These are phyloP conservation scores for Cosmia pyralina DNA, from an alignment of 2,888 invertebrate genomes.

Conservation along the genomic window DNA sequence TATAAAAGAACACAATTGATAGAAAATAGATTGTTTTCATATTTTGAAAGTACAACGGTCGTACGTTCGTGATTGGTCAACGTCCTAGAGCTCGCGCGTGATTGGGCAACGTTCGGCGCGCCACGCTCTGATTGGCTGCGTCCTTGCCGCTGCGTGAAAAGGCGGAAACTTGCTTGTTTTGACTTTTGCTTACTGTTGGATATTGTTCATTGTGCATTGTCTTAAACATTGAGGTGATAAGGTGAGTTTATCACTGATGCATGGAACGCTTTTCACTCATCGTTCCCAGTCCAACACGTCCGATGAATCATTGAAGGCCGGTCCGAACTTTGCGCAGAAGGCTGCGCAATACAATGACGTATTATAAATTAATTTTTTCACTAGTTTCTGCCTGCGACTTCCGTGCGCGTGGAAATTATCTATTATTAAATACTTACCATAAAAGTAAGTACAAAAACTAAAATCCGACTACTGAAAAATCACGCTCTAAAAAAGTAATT, in stretches of 20 bases:
- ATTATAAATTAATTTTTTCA: too few species aligned
- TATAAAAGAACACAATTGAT: too few species aligned
- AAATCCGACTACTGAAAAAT: too few species aligned
- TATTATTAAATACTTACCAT: too few species aligned
- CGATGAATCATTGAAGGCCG: too few species aligned
- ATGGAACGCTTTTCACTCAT: background rate
- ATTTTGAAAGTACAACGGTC: constrained; percentile 57
- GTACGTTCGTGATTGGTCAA: constrained; percentile 47
- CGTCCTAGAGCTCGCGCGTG: constrained; percentile 47
- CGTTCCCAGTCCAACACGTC: background rate
- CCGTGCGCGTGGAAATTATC: too few species aligned
- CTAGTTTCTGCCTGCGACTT: too few species aligned
- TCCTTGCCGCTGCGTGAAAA: constrained; percentile 65
- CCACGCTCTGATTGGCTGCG: constrained; percentile 79
- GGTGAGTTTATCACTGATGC: constrained; percentile 5
- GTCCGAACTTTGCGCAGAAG: too few species aligned
- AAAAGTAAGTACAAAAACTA: too few species aligned
- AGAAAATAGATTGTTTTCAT: too few species aligned
- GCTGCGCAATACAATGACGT: too few species aligned
- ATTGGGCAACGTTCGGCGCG: constrained; percentile 72
- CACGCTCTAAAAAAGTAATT: too few species aligned
- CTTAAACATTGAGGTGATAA: constrained; percentile 36
- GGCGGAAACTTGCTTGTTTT: constrained; percentile 48
- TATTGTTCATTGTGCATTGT: constrained; percentile 53
- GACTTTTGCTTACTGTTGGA: constrained; percentile 15